These are phyloP conservation scores for Anarsia innoxiella DNA, from an alignment of 2,888 invertebrate species.

Conservation along the genomic window DNA sequence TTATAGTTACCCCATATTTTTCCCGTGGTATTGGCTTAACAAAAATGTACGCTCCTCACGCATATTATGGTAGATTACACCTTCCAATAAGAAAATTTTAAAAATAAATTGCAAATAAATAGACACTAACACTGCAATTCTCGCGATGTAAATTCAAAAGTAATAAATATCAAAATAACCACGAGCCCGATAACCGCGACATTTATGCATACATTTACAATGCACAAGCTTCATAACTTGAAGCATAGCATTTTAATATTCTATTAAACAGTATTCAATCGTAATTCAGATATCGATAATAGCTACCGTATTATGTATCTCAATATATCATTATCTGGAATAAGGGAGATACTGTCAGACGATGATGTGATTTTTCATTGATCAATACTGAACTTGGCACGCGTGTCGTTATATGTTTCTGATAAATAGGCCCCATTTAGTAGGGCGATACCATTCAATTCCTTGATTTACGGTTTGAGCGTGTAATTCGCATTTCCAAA, in stretches of 20 bases:
- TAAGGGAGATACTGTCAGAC: constrained; percentile 55
- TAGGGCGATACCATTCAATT: constrained; percentile 49
- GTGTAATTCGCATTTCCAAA: constrained; percentile 51
- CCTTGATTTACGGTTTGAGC: constrained; percentile 58
- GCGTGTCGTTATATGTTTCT: constrained; percentile 50
- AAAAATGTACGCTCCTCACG: too few species aligned
- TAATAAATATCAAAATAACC: too few species aligned
- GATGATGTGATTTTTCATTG: constrained; percentile 51
- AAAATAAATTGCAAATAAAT: too few species aligned
- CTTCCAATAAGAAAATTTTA: too few species aligned
- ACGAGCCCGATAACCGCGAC: constrained; percentile 44
- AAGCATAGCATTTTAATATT: constrained; percentile 58
- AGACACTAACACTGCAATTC: too few species aligned
- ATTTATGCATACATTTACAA: constrained; percentile 52
- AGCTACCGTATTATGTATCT: constrained; percentile 23
- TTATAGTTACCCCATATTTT: too few species aligned
- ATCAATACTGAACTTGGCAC: constrained; percentile 53
- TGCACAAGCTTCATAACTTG: constrained; percentile 37
- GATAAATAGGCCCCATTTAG: constrained; percentile 59
- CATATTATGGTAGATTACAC: too few species aligned
- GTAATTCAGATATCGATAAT: constrained; percentile 24
- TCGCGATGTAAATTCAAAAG: too few species aligned
- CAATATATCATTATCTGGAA: constrained; percentile 54
- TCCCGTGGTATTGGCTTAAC: too few species aligned
- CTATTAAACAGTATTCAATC: constrained; percentile 49